Percentiles rank a stretch among this genome's conserved stretches.
Evolutionary conservation across 2,113 vertebrate genomes (phyloP).

Genomic region (Malurus cyaneus): DNA sequence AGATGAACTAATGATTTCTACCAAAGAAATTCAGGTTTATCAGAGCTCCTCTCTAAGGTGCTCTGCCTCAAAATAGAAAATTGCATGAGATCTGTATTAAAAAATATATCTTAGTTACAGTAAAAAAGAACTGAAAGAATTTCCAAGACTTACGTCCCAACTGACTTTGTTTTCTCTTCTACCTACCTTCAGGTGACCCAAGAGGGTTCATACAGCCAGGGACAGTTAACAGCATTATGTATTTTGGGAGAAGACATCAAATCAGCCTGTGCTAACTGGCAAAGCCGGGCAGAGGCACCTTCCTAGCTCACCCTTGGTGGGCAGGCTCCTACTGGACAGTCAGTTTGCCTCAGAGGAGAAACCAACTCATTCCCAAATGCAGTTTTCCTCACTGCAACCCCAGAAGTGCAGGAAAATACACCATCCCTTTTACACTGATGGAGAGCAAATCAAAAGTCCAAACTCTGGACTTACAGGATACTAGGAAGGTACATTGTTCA

Average conservation of each 20-base stretch:
- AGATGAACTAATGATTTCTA: not conserved
- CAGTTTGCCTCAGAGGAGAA: not conserved
- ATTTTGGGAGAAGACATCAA: not conserved
- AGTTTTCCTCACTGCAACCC: not conserved
- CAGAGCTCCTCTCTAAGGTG: not conserved
- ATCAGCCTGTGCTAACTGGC: not conserved
- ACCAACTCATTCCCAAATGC: not conserved
- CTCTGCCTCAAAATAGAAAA: not conserved
- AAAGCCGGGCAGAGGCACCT: not conserved
- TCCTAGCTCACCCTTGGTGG: not conserved
- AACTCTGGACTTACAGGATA: not conserved
- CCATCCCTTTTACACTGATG: not conserved
- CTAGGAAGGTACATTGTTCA: not conserved
- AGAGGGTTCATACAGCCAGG: not conserved
- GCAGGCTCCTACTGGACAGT: not conserved
- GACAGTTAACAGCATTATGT: fast-evolving
- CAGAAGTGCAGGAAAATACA: not conserved
- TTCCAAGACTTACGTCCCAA: not conserved
- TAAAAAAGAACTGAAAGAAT: not conserved
- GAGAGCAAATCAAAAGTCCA: not conserved
- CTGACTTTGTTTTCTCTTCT: not conserved
- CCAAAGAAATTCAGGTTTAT: not conserved
- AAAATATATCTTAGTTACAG: not conserved
- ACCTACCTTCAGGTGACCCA: not conserved
- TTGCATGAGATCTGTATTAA: not conserved